Base-by-base conservation (phyloP, 2,888 invertebrate species). In the Agonopterix arenella region DNA sequence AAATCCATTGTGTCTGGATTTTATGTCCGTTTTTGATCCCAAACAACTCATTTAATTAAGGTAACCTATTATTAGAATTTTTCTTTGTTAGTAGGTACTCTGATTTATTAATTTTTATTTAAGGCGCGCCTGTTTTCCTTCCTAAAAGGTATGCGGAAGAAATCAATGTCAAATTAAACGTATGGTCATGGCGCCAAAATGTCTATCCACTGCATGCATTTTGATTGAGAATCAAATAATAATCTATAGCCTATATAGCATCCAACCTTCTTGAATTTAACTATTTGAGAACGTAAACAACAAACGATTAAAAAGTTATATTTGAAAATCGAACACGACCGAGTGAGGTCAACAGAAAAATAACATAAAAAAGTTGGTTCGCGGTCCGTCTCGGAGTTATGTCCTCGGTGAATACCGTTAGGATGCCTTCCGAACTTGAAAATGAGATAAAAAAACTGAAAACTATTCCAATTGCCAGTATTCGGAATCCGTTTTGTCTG, bases 391-490 rank as follows among this genome's bases (percentile, higher is more conserved):
- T 68, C 64, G 61, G 68, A 85, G 86, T 82, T 88, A 86, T 86
- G 89, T 84, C 85, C 72, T 76, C 62, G 68, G 65, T 69, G 70
- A 70, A 80, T 88, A 85, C 89, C 89, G 89, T 89, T 89, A 89
- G 89, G 76, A 88, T 88, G 79, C 86, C 85, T 73, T 72, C 71
- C 66, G 68, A 67, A 70, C 73, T 72, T 70, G 79, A 85, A 81
- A 80, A 68, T 68, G 66, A 66, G 64, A 70, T 73, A 82, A 54
- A 80, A 75, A 76, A 74, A 69, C 68, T 69, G 70, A 76, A 83
- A 88, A 86, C 88, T 89, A 89, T 89, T 84, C 85, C 86, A 89
- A 89, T 88, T 88, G 89, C 83, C 86, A 83, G 82, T 74, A 76
- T 80, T 72, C 56, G 84, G 88, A 88, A 89, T 89, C 74, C 85